Evolutionary conservation across 2,113 vertebrate species (phyloP), one percentile per base, ranked within the genome.

Genomic region (Typhlomys cinereus): DNA sequence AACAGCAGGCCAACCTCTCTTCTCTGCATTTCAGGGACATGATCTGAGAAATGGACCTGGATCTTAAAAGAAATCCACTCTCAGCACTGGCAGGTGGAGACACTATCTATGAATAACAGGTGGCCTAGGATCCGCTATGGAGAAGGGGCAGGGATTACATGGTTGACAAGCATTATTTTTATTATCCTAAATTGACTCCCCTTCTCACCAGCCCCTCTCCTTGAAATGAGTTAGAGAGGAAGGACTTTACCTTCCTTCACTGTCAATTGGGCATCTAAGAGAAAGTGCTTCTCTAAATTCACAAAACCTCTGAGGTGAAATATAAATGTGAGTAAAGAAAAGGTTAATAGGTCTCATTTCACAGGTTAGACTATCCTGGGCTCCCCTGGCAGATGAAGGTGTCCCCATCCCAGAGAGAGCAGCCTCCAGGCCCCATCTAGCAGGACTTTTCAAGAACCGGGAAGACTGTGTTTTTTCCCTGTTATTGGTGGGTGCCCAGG

Each of bases 251-350:
- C 2, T 8, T n/a, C 64, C 31, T 4, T 14, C 18, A 5, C 78
- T 21, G 9, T 25, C 79, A 48, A 4, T 13, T 27, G 39, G 14
- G 69, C 1, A 34, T 39, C 74, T 25, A 66, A 46, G 13, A 44
- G 41, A 64, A 29, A 23, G 39, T 78, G 46, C 79, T 10, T 36
- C 29, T 48, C 39, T 52, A 3, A 1, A 3, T 31, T 25, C 64
- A 29, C 44, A 34, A 39, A 39, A 70, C 17, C 50, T 34, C 50
- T n/a, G 15, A 27, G 46, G 48, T 27, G 62, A 92, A 89, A 64
- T 9, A 39, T 0, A 4, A 25, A 39, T 41, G 12, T 2, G 0
- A 21, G 52, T 21, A 23, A 54, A n/a, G n/a, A n/a, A n/a, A 75
- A 88, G 50, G 52, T n/a, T 10, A 31, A 31, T 7, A 21, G 23